Percentiles rank a stretch among this genome's conserved stretches.
Evolutionary conservation across 2,797 vertebrate genomes (phyloP).

Genomic region (Danionella dracula): DNA sequence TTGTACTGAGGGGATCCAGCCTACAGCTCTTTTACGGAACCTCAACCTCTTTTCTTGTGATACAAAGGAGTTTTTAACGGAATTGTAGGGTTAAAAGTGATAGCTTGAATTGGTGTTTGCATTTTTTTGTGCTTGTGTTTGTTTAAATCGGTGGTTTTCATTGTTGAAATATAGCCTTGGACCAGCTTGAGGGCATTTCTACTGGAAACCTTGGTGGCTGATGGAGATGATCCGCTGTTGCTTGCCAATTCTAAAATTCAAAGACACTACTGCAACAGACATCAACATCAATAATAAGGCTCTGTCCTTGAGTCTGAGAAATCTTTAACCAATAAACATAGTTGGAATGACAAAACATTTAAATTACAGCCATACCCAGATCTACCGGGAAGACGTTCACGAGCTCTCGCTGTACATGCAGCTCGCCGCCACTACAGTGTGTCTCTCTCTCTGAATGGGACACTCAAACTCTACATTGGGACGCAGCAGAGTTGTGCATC

Average conservation of each 20-base stretch:
- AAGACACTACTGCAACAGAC: conserved; percentile 23
- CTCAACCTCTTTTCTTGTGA: conserved; percentile 32
- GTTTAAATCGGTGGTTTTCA: no score
- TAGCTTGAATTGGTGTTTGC: conserved; percentile 22
- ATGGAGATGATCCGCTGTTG: conserved; percentile 33
- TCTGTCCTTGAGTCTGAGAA: conserved; percentile 32
- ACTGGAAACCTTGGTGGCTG: conserved; percentile 32
- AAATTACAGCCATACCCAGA: conserved; percentile 77
- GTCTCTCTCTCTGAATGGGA: not conserved
- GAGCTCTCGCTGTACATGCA: not conserved
- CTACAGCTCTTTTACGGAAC: conserved; percentile 26
- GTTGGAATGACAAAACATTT: conserved; percentile 41
- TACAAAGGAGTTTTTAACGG: conserved; percentile 28
- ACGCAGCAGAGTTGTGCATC: conserved; percentile 38
- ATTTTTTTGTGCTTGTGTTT: conserved; percentile 24
- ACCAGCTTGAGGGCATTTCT: conserved; percentile 56
- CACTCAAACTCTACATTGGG: conserved; percentile 9
- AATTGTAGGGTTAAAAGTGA: conserved; percentile 38
- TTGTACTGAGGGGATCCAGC: conserved; percentile 58
- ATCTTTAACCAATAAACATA: conserved; percentile 38
- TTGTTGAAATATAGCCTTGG: conserved; percentile 47
- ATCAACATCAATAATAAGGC: conserved; percentile 3
- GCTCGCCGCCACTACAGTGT: not conserved
- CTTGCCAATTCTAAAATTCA: conserved; percentile 46
- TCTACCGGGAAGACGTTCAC: conserved; percentile 44